phyloP scores from a whole-genome alignment of 2,797 vertebrate genomes.

The Rhabdomys pumilio region DNA sequence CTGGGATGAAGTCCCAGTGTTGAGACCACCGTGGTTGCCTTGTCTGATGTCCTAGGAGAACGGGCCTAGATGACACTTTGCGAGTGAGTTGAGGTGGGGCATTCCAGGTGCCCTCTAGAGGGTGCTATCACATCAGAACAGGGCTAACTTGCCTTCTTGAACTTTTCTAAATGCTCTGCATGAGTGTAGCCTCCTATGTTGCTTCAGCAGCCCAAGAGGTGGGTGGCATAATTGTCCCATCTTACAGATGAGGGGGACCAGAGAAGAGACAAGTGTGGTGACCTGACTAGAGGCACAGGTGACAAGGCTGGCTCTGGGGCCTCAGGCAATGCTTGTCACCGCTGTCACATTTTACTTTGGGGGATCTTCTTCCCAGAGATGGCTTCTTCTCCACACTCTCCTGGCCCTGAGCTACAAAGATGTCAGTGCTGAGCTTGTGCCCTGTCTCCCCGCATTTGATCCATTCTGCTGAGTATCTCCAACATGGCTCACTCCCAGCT shows the following conservation, averaged over 20 bases:
- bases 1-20: not conserved
- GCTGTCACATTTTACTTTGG: not conserved
- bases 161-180: no score
- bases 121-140: not conserved
- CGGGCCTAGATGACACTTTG: not conserved
- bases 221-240: not conserved
- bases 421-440: no score
- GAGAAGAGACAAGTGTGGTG: not conserved
- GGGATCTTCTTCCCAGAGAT: not conserved
- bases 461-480: not conserved
- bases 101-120: not conserved
- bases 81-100: not conserved
- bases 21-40: not conserved
- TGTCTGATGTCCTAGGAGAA: not conserved
- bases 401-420: not conserved
- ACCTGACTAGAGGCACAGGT: not conserved
- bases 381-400: not conserved
- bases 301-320: not conserved
- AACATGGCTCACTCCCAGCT: not conserved
- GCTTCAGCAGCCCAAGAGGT: no score
- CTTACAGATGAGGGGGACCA: not conserved
- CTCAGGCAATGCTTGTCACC: not conserved
- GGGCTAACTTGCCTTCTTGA: not conserved
- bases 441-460: not conserved
- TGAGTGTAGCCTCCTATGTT: not conserved